Percentiles rank a stretch among this genome's conserved stretches.
Conservation (phyloP, 2,797 vertebrate genomes). For the Hafferia zeledoni region DNA sequence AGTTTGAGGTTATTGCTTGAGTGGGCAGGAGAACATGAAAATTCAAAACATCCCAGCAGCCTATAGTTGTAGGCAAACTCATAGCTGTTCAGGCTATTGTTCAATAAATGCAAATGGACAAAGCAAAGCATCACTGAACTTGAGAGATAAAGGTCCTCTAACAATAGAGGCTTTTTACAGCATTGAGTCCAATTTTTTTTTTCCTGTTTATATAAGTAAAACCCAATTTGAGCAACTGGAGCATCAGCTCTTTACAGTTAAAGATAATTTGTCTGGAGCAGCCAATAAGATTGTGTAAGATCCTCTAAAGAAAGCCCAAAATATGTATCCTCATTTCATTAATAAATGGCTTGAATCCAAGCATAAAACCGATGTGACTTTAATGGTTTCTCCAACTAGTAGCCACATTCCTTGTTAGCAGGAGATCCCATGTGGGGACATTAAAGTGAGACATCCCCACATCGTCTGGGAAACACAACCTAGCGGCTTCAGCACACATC, state of each 20-base stretch:
- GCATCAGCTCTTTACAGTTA: constrained; percentile 8
- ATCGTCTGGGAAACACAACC: constrained; percentile 12
- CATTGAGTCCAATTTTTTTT: not conserved
- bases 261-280: not conserved
- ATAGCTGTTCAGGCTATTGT: constrained; percentile 23
- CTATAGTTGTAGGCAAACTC: constrained; percentile 16
- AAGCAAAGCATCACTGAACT: constrained; percentile 53
- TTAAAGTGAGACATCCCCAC: constrained; percentile 25
- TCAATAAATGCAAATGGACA: constrained; percentile 50
- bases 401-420: constrained; percentile 12
- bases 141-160: constrained; percentile 52
- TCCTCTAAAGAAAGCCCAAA: constrained; percentile 28
- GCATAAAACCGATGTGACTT: constrained; percentile 11
- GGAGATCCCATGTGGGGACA: constrained; percentile 32
- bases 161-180: constrained; percentile 44
- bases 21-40: constrained; percentile 40
- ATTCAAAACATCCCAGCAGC: constrained; percentile 24
- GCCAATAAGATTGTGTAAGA: not conserved
- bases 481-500: not conserved
- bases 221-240: constrained; percentile 24
- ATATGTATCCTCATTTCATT: constrained; percentile 6
- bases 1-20: constrained; percentile 24
- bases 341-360: constrained; percentile 42
- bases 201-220: constrained; percentile 44
- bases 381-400: constrained; percentile 49